These are phyloP conservation scores for Protobothrops mucrosquamatus DNA, from an alignment of 2,113 vertebrate species.

Conservation along the genomic window DNA sequence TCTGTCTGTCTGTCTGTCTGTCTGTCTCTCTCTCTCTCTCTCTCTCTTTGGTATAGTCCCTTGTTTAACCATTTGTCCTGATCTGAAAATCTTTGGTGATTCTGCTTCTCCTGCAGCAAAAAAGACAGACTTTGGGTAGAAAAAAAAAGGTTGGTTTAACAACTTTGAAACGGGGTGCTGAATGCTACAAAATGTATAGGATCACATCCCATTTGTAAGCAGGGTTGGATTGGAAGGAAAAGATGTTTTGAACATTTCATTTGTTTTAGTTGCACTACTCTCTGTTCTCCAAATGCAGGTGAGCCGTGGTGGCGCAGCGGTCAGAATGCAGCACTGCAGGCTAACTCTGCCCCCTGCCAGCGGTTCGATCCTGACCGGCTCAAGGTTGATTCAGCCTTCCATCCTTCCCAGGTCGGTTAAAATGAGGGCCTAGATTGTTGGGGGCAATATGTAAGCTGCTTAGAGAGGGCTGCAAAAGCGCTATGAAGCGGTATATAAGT, in stretches of 20 bases:
- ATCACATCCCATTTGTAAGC: neutral
- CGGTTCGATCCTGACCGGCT: neutral
- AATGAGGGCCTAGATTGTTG: neutral
- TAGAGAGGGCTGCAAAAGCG: neutral
- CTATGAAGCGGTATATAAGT: neutral
- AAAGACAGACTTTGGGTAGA: neutral
- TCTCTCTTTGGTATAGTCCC: neutral
- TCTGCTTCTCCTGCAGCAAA: neutral
- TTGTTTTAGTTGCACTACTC: neutral
- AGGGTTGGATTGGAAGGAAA: neutral
- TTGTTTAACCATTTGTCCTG: neutral
- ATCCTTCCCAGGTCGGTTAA: neutral
- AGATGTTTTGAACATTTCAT: neutral
- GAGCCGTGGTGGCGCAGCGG: no score
- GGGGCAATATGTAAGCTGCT: neutral
- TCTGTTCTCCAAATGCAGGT: neutral
- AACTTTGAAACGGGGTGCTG: neutral
- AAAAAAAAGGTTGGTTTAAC: neutral
- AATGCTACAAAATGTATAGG: neutral
- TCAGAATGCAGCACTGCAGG: neutral
- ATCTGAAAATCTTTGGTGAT: neutral
- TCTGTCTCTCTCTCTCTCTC: neutral
- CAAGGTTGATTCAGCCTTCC: neutral
- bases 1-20: no score
- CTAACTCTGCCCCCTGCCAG: neutral